A percentile compares a stretch with the other conserved stretches of the same genome.
Conservation (phyloP, 1,140 invertebrate species). For the Aphis gossypii region DNA sequence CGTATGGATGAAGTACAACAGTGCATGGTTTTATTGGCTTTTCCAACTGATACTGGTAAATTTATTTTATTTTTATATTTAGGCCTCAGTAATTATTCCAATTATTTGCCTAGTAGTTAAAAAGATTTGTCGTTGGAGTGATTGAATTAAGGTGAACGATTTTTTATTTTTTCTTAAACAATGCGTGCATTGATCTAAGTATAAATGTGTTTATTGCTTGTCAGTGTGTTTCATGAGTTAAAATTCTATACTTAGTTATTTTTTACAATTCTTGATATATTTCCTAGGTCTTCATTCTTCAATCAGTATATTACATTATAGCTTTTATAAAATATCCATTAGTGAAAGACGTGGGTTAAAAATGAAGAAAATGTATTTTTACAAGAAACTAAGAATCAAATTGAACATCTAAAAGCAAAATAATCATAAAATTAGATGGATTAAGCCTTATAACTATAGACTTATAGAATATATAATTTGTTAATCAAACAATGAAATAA, state of each 20-base stretch:
- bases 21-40: conserved; percentile 94
- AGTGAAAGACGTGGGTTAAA: not conserved
- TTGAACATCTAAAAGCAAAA: not conserved
- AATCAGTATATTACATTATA: not conserved
- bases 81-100: not conserved
- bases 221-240: not conserved
- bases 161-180: not conserved
- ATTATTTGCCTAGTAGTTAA: not conserved
- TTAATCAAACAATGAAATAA: not conserved
- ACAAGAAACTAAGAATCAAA: not conserved
- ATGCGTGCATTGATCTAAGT: not conserved
- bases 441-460: not conserved
- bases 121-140: not conserved
- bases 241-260: not conserved
- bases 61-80: conserved; percentile 30
- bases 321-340: not conserved
- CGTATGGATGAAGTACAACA: conserved; percentile 88
- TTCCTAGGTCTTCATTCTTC: not conserved
- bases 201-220: not conserved
- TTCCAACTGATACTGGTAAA: conserved; percentile 79
- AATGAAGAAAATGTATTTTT: not conserved
- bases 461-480: not conserved
- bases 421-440: not conserved
- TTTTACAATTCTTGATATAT: not conserved
- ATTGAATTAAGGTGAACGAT: not conserved